Evolutionary conservation across 2,797 vertebrate genomes (phyloP), one percentile per base, ranked within the genome.

Genomic region (Anguilla obscura): DNA sequence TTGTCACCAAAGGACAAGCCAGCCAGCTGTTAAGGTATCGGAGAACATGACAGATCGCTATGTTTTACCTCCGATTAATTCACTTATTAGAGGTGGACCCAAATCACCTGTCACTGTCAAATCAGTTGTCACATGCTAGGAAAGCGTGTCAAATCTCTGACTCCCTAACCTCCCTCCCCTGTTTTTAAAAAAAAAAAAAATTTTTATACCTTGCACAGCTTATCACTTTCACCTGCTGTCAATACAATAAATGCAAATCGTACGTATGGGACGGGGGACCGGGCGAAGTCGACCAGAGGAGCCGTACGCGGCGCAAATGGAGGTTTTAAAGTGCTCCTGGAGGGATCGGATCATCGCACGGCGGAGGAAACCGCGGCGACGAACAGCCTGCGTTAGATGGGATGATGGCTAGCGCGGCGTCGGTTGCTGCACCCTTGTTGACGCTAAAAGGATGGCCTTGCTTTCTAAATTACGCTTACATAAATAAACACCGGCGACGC

Each of bases 31-130:
- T 97, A 95, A 96, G 95, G 95, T 96, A 96, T 96, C 94, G 94
- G 86, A 91, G 94, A 96, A 97, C 96, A 97, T 97, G 97, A 97
- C 96, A 97, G 96, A 97, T 96, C 94, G 94, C 96, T 96, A 94
- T 96, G 96, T 96, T 97, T 97, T 97, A 96, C 96, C 94, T 97
- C 96, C 94, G 95, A 97, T 96, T 97, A 97, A 96, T 97, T 96
- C 96, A 94, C 96, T 97, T 97, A 97, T 96, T 96, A 96, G 94
- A 96, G 94, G 95, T 94, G 95, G 93, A 93, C 93, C 94, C 95
- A 96, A 96, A 97, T 97, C 96, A 96, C 94, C 94, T 94, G 94
- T 96, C 95, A 97, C 93, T 96, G 96, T 96, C 96, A 96, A 95
- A 95, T 96, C 96, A 96, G 93, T 94, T 96, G 96, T 96, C 96